Base-by-base conservation (phyloP, 2,888 invertebrate species). In the Odontomyia ornata region DNA sequence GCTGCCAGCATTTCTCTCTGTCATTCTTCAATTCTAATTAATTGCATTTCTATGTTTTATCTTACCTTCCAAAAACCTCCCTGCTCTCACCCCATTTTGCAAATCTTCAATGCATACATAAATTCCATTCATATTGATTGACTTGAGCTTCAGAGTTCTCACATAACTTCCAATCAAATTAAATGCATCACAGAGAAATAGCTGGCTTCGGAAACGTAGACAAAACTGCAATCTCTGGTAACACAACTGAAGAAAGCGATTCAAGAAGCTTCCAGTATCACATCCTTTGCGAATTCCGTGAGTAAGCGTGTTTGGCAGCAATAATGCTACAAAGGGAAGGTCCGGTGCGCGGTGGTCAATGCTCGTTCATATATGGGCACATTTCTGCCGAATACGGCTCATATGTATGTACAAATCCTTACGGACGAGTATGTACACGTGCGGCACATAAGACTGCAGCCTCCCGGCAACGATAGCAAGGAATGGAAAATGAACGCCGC, bases 201-300 rank as follows among this genome's bases (percentile, higher is more conserved):
- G 7, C 13, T 13, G 13, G 43, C 7, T 9, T 52, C 52, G 52
- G 15, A 52, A 52, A 52, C 13, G 15, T 52, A 15, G 52, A 52
- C 52, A 15, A 52, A 52, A 18, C 52, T 52, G 4, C 7, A 60
- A 71, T 73, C 77, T 76, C 21, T 69, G 69, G 69, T 25, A 69
- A 69, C 69, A n/a, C 69, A 69, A 15, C 21, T 76, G 78, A 76
- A 79, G 62, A 78, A 79, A 79, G 79, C 71, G 56, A 23, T 65
- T 75, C 77, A 77, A 78, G 78, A 76, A 77, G 67, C 76, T 0
- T 47, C n/a, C 47, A 69, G 21, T 3, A 30, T 69, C 65, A 71
- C 64, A 79, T 79, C 78, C 75, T 56, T 78, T 76, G 65, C 75
- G 67, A 78, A 75, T 73, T 69, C 75, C 69, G 57, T 67, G 76